Percentiles rank a stretch among this genome's conserved stretches.
Conservation (phyloP, 2,797 vertebrate species). For the Karalla daura region DNA sequence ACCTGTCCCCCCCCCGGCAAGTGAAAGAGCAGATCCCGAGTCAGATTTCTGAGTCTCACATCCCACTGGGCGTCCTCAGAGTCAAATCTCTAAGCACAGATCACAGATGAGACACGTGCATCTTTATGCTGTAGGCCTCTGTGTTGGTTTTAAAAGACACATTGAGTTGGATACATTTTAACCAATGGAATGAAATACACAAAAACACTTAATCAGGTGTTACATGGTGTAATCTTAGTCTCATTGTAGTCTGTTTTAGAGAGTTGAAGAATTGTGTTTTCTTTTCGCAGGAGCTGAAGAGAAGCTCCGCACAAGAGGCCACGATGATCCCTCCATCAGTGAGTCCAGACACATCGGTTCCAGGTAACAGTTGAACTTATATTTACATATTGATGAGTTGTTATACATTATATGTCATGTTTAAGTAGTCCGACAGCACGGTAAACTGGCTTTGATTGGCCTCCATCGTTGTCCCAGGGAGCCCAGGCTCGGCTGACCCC, state of each 20-base stretch:
- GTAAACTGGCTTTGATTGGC: neutral
- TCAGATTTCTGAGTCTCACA: conserved; percentile 10
- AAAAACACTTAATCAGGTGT: neutral
- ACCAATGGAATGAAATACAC: neutral
- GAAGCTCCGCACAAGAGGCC: conserved; percentile 83
- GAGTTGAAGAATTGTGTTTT: neutral
- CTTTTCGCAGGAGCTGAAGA: conserved; percentile 77
- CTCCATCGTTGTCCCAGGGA: conserved; percentile 76
- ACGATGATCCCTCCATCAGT: conserved; percentile 81
- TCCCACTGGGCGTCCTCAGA: neutral
- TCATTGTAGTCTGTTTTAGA: neutral
- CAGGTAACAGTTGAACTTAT: conserved; percentile 86
- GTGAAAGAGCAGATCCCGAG: conserved; percentile 12
- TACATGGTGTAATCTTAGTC: neutral
- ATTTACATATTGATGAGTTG: neutral
- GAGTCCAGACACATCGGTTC: conserved; percentile 83
- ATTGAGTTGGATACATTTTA: no score
- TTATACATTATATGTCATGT: neutral
- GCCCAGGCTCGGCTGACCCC: conserved; percentile 86
- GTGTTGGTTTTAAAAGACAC: no score
- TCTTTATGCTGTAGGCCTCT: no score
- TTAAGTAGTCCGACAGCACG: neutral
- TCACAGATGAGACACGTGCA: no score
- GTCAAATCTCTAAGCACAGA: no score
- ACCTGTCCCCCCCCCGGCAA: neutral